A percentile compares a stretch with the other conserved stretches of the same genome.
Conservation (phyloP, 2,113 vertebrate genomes). For the Pogona vitticeps region DNA sequence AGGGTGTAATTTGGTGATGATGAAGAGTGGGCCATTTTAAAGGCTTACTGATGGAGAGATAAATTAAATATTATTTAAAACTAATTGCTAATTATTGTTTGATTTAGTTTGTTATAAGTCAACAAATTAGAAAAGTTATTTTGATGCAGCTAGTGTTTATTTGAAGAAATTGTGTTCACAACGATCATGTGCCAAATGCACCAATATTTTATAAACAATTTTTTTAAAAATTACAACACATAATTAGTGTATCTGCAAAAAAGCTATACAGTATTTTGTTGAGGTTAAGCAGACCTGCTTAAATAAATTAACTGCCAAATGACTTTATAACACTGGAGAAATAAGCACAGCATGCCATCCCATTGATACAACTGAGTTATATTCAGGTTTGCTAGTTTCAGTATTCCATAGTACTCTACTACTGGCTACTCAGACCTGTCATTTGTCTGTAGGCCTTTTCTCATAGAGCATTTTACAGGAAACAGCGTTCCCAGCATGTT, state of each 20-base stretch:
- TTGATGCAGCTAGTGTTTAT: neutral
- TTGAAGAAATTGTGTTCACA: constrained; percentile 1
- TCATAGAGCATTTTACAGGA: neutral
- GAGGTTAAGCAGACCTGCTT: neutral
- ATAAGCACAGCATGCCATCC: neutral
- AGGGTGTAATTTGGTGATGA: neutral
- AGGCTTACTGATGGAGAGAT: neutral
- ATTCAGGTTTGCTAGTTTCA: neutral
- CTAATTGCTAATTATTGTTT: neutral
- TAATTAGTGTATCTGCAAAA: constrained; percentile 16
- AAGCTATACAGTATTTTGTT: neutral
- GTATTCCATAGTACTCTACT: neutral
- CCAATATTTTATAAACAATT: constrained; percentile 7
- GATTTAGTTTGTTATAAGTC: neutral
- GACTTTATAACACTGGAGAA: neutral
- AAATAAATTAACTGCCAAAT: constrained; percentile 5
- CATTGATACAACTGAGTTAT: neutral
- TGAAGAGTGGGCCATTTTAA: neutral
- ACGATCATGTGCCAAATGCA: neutral
- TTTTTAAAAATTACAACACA: constrained; percentile 7
- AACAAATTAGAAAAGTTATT: neutral
- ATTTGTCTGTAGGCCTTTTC: neutral
- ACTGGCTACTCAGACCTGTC: neutral
- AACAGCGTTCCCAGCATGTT: neutral
- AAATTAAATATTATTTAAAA: neutral